Base-by-base conservation (phyloP, 2,888 invertebrate species). In the Argyra leucocephala region DNA sequence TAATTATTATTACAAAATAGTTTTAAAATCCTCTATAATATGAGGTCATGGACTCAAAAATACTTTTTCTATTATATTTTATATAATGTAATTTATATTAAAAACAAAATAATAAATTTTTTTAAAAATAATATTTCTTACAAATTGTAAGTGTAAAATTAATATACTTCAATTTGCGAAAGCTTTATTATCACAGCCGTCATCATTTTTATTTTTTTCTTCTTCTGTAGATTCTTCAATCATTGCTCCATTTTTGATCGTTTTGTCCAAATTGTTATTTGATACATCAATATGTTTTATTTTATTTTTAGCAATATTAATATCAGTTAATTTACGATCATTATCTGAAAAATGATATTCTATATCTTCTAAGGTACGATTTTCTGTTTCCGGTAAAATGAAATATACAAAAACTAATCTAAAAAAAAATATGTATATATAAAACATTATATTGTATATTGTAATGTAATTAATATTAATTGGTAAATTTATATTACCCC, bases 351-450 rank as follows among this genome's bases (percentile, higher is more conserved):
- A 71, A 63, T 71, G 71, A 10, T 63, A 21, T 60, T 71, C 71
- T 61, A 71, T 71, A 23, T 71, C 70, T 64, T 70, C 70, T 3
- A 71, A 22, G 1, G 70, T 68, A 21, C 69, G 63, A 63, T 83
- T 83, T 77, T 85, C 84, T 0, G 85, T 84, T 74, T 85, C 84
- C 37, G 83, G 83, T 67, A 84, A 72, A 66, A 79, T 80, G 72
- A 83, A 81, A 73, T 83, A 84, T 4, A 84, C 74, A 67, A 81
- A 83, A 10, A 83, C 70, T 3, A 82, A 60, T 23, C 70, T 69
- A 21, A 60, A 58, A 65, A 12, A 37, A 37, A 59, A 63, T 4
- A 18, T 21, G 9, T 26, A 63, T 62, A 57, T 7, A 65, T 22
- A 24, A 48, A n/a, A 18, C 18, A 48, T 31, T 31, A 48, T 48